Conservation (phyloP, 2,888 invertebrate species). For the Lobophora halterata region DNA sequence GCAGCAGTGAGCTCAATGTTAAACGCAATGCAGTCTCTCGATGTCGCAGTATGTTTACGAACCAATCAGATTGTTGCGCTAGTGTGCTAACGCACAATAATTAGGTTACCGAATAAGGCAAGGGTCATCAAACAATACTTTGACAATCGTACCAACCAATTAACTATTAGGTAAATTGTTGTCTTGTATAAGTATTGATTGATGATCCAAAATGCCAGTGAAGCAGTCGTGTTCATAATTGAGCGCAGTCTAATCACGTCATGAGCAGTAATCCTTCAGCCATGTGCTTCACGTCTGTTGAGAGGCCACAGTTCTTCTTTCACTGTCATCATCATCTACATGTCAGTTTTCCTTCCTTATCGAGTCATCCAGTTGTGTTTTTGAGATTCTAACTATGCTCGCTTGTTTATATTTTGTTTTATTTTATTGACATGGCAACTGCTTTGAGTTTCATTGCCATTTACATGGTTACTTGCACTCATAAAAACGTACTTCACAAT, state of each 20-base stretch:
- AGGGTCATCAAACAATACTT: constrained; percentile 31
- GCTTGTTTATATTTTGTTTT: constrained; percentile 45
- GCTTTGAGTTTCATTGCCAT: constrained; percentile 47
- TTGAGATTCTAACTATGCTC: constrained; percentile 51
- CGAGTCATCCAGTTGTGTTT: constrained; percentile 43
- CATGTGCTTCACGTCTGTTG: constrained; percentile 52
- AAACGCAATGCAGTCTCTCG: constrained; percentile 84
- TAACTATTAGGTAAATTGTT: no score
- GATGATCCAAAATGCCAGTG: constrained; percentile 48
- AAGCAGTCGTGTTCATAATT: constrained; percentile 63
- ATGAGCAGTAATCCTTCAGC: constrained; percentile 55
- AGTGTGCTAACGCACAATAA: constrained; percentile 78
- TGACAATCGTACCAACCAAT: not conserved
- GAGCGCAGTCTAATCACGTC: constrained; percentile 57
- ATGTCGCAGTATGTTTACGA: constrained; percentile 78
- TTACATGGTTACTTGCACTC: constrained; percentile 41
- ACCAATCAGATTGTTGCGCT: constrained; percentile 76
- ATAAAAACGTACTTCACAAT: constrained; percentile 32
- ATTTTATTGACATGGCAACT: constrained; percentile 36
- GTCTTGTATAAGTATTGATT: constrained; percentile 54
- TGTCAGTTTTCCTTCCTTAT: constrained; percentile 38
- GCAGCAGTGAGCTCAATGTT: constrained; percentile 88
- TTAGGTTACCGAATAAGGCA: constrained; percentile 62
- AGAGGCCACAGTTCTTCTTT: constrained; percentile 33
- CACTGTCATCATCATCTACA: constrained; percentile 38